Conservation (phyloP, 2,113 vertebrate species). For the Desmodus rotundus region DNA sequence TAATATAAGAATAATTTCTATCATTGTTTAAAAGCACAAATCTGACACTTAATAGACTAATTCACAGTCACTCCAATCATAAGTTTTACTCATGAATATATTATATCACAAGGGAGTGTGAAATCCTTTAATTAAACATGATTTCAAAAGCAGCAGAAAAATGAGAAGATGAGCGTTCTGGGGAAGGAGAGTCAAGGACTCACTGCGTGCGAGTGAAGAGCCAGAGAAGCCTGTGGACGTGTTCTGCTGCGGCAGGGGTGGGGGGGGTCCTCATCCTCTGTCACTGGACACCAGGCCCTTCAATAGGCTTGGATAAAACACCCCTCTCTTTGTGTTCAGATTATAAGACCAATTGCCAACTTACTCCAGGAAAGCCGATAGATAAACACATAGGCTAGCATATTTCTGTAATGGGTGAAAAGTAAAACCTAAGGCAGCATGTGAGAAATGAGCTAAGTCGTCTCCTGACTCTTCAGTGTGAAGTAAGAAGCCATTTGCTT, state of each 20-base stretch:
- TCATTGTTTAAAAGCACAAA: slow-evolving; percentile 68
- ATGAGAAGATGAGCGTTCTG: slow-evolving; percentile 55
- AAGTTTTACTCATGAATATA: slow-evolving; percentile 64
- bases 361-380: neutral
- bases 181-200: slow-evolving; percentile 52
- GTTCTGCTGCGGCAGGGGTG: neutral
- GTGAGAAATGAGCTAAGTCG: neutral
- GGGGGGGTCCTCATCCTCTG: neutral
- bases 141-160: slow-evolving; percentile 70
- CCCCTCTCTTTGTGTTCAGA: neutral
- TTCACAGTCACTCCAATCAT: slow-evolving; percentile 58
- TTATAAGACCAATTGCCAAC: neutral
- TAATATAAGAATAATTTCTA: slow-evolving; percentile 50
- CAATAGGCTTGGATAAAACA: neutral
- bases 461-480: neutral
- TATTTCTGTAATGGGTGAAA: neutral
- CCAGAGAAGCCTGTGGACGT: neutral
- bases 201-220: neutral
- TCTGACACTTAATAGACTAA: slow-evolving; percentile 61
- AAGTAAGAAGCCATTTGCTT: neutral
- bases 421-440: neutral
- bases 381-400: neutral
- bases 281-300: neutral
- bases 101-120: slow-evolving; percentile 65
- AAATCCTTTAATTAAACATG: slow-evolving; percentile 75